Percentiles rank a stretch among this genome's conserved stretches.
phyloP scores from a whole-genome alignment of 2,888 invertebrate species.

The Cistogaster globosa region DNA sequence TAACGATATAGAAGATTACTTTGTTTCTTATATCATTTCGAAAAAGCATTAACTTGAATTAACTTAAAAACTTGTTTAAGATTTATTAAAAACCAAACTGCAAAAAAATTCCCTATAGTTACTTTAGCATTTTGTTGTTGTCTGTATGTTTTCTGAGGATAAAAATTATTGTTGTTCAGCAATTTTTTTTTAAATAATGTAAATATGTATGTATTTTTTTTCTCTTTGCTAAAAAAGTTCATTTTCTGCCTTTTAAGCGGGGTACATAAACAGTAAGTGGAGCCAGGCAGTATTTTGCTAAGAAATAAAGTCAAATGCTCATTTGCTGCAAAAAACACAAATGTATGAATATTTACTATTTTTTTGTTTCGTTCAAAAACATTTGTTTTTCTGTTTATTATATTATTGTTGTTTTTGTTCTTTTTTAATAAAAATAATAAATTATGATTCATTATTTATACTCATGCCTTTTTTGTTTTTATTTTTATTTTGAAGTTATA shows the following conservation, averaged over 20 bases:
- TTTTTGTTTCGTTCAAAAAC: not conserved
- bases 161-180: conserved; percentile 66
- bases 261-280: not conserved
- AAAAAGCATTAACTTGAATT: too few relatives aligned
- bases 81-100: not conserved
- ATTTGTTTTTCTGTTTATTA: conserved; percentile 10
- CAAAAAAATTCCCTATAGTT: not conserved
- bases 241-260: conserved; percentile 3
- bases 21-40: too few relatives aligned
- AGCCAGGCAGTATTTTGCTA: conserved; percentile 24
- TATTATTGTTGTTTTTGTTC: conserved; percentile 20
- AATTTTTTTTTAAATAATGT: conserved; percentile 14
- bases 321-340: conserved; percentile 8
- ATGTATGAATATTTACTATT: not conserved
- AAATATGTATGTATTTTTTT: conserved; percentile 9
- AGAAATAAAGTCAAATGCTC: conserved; percentile 33
- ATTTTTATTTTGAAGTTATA: conserved; percentile 13
- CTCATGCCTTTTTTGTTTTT: conserved; percentile 6
- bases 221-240: conserved; percentile 2
- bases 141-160: conserved; percentile 40
- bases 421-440: conserved; percentile 12
- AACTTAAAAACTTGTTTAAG: too few relatives aligned
- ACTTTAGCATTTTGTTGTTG: conserved; percentile 31
- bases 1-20: too few relatives aligned
- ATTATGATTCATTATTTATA: conserved; percentile 55